Evolutionary conservation across 2,888 invertebrate species (phyloP).

Genomic region (Agrilus cyanescens): DNA sequence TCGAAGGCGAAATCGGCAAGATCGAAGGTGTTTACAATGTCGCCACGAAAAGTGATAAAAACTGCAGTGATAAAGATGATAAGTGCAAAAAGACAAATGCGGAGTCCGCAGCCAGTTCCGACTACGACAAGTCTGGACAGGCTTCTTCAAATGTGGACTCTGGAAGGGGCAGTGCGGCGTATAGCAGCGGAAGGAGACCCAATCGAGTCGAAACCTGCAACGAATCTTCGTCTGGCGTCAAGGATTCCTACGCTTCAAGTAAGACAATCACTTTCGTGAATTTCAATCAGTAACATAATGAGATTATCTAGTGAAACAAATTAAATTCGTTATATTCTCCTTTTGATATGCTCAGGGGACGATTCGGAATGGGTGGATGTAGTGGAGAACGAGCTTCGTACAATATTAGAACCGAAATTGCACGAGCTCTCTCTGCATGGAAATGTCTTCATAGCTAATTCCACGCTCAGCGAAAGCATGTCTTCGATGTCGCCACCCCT

Average conservation of each 20-base stretch:
- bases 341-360: conserved; percentile 31
- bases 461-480: conserved; percentile 52
- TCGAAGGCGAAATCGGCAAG: conserved; percentile 28
- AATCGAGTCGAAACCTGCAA: conserved; percentile 44
- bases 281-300: neutral
- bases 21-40: conserved; percentile 48
- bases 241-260: conserved; percentile 15
- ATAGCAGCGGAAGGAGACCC: conserved; percentile 59
- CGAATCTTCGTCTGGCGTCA: conserved; percentile 44
- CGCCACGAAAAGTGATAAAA: conserved; percentile 29
- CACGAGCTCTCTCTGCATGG: conserved; percentile 48
- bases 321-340: conserved; percentile 5
- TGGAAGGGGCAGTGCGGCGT: conserved; percentile 68
- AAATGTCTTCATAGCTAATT: conserved; percentile 47
- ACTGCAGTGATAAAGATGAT: conserved; percentile 37
- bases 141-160: conserved; percentile 66
- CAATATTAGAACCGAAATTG: conserved; percentile 63
- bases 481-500: conserved; percentile 68
- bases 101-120: conserved; percentile 54
- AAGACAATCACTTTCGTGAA: conserved; percentile 4
- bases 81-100: conserved; percentile 38
- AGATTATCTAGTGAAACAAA: too few species aligned
- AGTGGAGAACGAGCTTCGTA: conserved; percentile 66
- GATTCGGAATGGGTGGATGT: conserved; percentile 74
- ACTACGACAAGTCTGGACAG: conserved; percentile 65